Conservation (phyloP, 2,113 vertebrate species). For the Melanerpes formicivorus region DNA sequence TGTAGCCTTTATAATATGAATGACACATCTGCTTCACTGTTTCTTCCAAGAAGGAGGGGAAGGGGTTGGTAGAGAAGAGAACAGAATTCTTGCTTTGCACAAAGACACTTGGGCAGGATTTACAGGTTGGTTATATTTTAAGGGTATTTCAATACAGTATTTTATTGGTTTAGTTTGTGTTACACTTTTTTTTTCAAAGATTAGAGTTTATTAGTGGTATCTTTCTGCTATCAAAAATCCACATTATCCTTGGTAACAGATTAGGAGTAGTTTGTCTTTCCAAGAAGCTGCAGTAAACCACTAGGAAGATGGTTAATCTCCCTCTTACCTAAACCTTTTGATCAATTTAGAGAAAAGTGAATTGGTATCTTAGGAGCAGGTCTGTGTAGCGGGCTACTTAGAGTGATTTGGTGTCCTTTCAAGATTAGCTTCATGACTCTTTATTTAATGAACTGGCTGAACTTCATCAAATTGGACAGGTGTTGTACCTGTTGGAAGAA, state of each 20-base stretch:
- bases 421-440: not conserved
- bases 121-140: not conserved
- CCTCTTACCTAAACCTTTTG: conserved; percentile 34
- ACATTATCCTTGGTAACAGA: not conserved
- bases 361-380: not conserved
- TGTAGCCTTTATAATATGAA: not conserved
- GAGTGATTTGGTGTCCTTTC: conserved; percentile 11
- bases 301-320: conserved; percentile 34
- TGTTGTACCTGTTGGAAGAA: not conserved
- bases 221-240: conserved; percentile 19
- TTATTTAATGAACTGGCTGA: not conserved
- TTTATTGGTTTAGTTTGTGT: not conserved
- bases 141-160: not conserved
- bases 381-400: not conserved
- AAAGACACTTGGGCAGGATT: not conserved
- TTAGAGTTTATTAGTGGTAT: not conserved
- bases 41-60: not conserved
- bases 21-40: not conserved
- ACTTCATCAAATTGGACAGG: conserved; percentile 12
- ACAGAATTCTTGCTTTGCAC: not conserved
- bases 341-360: conserved; percentile 43
- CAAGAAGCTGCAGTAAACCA: not conserved
- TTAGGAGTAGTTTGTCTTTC: not conserved
- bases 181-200: not conserved
- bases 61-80: not conserved